A percentile compares a stretch with the other conserved stretches of the same genome.
Conservation (phyloP, 2,888 invertebrate species). For the Callosobruchus maculatus region DNA sequence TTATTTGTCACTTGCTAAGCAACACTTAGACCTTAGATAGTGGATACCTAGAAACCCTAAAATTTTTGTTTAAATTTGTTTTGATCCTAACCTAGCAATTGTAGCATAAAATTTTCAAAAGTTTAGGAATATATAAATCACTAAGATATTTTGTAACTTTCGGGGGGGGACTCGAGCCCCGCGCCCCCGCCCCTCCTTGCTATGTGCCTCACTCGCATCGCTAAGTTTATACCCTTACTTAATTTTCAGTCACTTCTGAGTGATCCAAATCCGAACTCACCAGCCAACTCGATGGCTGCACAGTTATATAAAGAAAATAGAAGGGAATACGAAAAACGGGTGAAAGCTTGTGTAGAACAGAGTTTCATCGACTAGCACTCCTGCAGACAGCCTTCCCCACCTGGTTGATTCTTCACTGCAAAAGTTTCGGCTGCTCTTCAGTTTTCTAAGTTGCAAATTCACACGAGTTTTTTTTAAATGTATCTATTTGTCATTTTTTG, state of each 20-base stretch:
- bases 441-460: slow-evolving; percentile 24
- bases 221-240: too few relatives aligned
- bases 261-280: slow-evolving; percentile 99
- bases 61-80: too few relatives aligned
- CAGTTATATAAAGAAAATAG: slow-evolving; percentile 99
- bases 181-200: too few relatives aligned
- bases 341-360: slow-evolving; percentile 98
- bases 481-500: slow-evolving; percentile 1
- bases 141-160: too few relatives aligned
- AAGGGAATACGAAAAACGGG: slow-evolving; percentile 98
- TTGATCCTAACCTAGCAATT: too few relatives aligned
- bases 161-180: too few relatives aligned
- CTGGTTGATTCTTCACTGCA: slow-evolving; percentile 25
- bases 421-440: slow-evolving; percentile 34
- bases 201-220: too few relatives aligned
- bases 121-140: too few relatives aligned
- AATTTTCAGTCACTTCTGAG: slow-evolving; percentile 92
- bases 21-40: too few relatives aligned
- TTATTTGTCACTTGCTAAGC: too few relatives aligned
- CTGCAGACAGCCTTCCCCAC: slow-evolving; percentile 19
- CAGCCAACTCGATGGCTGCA: slow-evolving; percentile 98
- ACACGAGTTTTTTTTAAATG: slow-evolving; percentile 9
- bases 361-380: slow-evolving; percentile 88
- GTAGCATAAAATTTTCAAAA: too few relatives aligned
- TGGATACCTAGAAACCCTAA: too few relatives aligned